phyloP scores from a whole-genome alignment of 2,797 vertebrate species.

The Gymnodraco acuticeps region DNA sequence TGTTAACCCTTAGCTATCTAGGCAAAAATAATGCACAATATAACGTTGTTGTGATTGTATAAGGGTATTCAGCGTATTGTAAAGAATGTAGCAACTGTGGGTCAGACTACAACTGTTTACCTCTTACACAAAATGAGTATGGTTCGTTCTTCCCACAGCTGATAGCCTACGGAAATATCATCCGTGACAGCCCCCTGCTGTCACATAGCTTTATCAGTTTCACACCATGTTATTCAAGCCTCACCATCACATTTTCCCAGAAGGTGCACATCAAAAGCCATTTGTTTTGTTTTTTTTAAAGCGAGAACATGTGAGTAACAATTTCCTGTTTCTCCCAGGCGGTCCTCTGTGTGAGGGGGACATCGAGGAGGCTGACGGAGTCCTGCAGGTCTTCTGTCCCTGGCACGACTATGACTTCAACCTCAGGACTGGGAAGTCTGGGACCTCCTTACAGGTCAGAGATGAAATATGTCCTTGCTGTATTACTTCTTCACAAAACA shows the following conservation, averaged over 20 bases:
- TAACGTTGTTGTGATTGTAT: neutral
- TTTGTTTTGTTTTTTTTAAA: conserved; percentile 19
- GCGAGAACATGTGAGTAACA: neutral
- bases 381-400: conserved; percentile 84
- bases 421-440: conserved; percentile 82
- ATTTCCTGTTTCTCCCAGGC: conserved; percentile 66
- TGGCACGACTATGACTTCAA: conserved; percentile 87
- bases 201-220: neutral
- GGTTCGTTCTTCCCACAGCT: neutral
- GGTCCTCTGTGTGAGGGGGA: conserved; percentile 86
- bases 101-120: neutral
- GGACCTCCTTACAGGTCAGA: conserved; percentile 81
- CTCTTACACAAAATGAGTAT: neutral
- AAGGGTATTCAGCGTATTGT: neutral
- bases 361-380: conserved; percentile 83
- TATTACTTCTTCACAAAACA: neutral
- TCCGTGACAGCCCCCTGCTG: conserved; percentile 28
- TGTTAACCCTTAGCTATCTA: neutral
- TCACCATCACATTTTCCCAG: conserved; percentile 1
- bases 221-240: neutral
- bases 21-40: neutral
- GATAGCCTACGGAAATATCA: neutral
- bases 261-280: neutral
- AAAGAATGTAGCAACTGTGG: neutral
- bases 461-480: neutral